These are phyloP conservation scores for Diorhabda carinulata DNA, from an alignment of 1,140 invertebrate genomes.

Conservation along the genomic window DNA sequence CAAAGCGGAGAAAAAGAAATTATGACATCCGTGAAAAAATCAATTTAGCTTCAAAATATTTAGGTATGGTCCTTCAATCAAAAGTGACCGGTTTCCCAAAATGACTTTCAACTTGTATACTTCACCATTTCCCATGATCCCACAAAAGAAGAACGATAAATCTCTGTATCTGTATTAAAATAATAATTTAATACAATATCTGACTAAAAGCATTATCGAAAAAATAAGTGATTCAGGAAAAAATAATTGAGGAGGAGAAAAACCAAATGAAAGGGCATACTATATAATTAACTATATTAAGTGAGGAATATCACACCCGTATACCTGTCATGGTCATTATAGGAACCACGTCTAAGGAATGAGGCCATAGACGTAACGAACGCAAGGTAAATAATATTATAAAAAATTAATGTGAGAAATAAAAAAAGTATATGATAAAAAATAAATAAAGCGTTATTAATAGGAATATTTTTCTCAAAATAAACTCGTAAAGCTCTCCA, in stretches of 20 bases:
- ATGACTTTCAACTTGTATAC: constrained; percentile 14
- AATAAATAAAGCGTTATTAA: too few relatives aligned
- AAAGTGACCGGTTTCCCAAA: neutral
- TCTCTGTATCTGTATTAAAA: constrained; percentile 17
- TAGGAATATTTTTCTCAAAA: too few relatives aligned
- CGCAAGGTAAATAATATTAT: too few relatives aligned
- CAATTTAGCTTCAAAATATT: too few relatives aligned
- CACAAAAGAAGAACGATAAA: constrained; percentile 15
- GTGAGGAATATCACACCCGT: constrained; percentile 19
- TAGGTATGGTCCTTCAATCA: neutral
- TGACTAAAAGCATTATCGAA: constrained; percentile 15
- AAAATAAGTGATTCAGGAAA: constrained; percentile 17
- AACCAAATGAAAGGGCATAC: constrained; percentile 17
- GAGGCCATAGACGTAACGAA: neutral
- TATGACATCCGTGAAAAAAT: too few relatives aligned
- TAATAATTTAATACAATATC: constrained; percentile 17
- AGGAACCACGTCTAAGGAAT: neutral
- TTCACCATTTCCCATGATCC: constrained; percentile 11
- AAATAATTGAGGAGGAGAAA: constrained; percentile 16
- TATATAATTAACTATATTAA: constrained; percentile 18
- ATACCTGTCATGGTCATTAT: constrained; percentile 18
- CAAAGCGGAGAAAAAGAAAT: too few relatives aligned
- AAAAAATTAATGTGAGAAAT: too few relatives aligned
- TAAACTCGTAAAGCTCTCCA: too few relatives aligned
- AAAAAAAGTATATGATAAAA: too few relatives aligned